These are phyloP conservation scores for Anneissia japonica DNA, from an alignment of 35 echinoderm and acorn worm species.

Conservation along the genomic window DNA sequence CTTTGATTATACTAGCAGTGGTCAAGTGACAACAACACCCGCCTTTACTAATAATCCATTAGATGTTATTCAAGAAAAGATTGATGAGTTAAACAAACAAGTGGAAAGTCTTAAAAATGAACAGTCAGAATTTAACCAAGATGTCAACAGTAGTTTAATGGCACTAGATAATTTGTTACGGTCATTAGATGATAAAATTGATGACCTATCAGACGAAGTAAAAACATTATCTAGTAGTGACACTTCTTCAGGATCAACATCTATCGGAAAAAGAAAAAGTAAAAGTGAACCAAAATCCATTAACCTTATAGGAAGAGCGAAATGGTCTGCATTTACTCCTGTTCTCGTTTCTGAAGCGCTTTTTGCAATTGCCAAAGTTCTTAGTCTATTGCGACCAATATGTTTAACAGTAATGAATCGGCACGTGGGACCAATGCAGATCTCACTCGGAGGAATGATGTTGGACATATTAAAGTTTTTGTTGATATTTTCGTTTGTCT, in stretches of 20 bases:
- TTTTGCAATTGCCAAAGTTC: conserved; percentile 91
- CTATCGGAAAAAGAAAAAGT: not conserved
- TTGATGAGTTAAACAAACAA: conserved; percentile 11
- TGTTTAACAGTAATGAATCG: conserved; percentile 87
- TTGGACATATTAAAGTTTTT: conserved; percentile 98
- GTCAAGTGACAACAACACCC: conserved; percentile 4
- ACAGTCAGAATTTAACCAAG: not conserved
- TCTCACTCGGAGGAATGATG: conserved; percentile 95
- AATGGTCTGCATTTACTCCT: conserved; percentile 56
- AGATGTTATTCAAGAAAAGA: not conserved
- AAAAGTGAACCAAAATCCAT: not conserved
- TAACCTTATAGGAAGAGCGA: conserved; percentile 5
- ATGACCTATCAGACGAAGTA: not conserved
- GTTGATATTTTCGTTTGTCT: conserved; percentile 94
- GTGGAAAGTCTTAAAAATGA: not conserved
- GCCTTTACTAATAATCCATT: not conserved
- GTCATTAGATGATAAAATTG: not conserved
- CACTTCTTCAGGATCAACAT: not conserved
- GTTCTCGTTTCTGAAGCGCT: conserved; percentile 83
- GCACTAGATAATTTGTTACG: not conserved
- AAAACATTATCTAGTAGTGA: not conserved
- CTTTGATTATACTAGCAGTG: conserved; percentile 18
- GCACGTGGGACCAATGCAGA: conserved; percentile 98
- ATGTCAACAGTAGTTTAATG: not conserved
- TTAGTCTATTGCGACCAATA: conserved; percentile 87